A percentile compares a stretch with the other conserved stretches of the same genome.
Evolutionary conservation across 1,140 invertebrate species (phyloP).

Genomic region (Drosophila nebulosa): DNA sequence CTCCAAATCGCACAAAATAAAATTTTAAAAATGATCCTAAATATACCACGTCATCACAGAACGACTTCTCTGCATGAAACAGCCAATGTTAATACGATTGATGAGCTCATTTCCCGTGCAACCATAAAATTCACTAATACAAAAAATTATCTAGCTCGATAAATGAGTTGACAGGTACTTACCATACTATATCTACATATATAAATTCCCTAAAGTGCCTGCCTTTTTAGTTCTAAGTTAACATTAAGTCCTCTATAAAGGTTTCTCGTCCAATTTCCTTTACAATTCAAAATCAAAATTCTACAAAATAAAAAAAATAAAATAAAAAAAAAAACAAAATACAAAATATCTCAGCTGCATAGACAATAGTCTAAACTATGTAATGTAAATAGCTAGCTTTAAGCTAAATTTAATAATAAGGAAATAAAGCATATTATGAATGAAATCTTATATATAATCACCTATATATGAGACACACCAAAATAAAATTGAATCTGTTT

Average conservation of each 20-base stretch:
- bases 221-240: neutral
- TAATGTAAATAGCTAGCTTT: too few species aligned
- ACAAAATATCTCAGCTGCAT: too few species aligned
- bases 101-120: neutral
- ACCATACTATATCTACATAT: neutral
- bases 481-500: too few species aligned
- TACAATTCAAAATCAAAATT: too few species aligned
- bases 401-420: too few species aligned
- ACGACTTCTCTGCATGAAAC: neutral
- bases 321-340: too few species aligned
- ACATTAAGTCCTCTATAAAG: neutral
- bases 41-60: neutral
- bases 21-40: neutral
- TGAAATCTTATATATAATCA: too few species aligned
- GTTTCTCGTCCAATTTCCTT: too few species aligned
- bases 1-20: neutral
- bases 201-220: neutral
- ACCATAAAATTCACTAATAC: neutral
- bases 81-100: neutral
- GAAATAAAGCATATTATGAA: too few species aligned
- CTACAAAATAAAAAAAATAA: too few species aligned
- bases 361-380: too few species aligned
- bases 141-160: neutral
- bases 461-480: too few species aligned
- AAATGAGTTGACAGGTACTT: neutral